These are phyloP conservation scores for Capitulum mitella DNA, from an alignment of 2,888 invertebrate genomes.

Conservation along the genomic window DNA sequence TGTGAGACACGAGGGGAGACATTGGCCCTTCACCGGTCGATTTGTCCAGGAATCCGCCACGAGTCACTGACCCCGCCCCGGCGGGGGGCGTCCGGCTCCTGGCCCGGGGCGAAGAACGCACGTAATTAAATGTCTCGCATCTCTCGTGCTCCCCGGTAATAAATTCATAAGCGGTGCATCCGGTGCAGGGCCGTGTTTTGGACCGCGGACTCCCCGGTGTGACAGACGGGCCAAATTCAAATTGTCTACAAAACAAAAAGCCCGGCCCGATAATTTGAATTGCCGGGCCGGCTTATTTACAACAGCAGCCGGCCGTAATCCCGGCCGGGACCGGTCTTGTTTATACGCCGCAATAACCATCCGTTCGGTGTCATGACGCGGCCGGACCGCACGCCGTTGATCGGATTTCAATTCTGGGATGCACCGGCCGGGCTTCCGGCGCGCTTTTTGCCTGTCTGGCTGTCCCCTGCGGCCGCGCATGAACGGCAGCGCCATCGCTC, in stretches of 20 bases:
- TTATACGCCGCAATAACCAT: constrained; percentile 9
- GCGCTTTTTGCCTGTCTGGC: background rate
- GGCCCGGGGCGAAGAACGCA: background rate
- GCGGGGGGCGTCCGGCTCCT: background rate
- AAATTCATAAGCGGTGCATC: background rate
- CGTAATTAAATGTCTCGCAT: constrained; percentile 18
- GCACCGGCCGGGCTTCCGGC: background rate
- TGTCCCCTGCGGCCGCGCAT: background rate
- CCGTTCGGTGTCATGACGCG: background rate
- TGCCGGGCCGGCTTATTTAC: background rate
- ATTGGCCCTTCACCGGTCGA: no score
- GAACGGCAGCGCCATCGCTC: background rate
- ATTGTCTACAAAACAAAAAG: constrained; percentile 23
- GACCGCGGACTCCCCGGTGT: constrained; percentile 15
- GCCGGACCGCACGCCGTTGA: background rate
- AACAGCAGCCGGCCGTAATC: background rate
- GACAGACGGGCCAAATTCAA: constrained; percentile 22
- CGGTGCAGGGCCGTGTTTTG: background rate
- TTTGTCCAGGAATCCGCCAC: no score
- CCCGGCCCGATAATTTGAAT: constrained; percentile 6
- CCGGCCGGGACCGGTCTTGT: background rate
- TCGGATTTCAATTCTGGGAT: constrained; percentile 10
- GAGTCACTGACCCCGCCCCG: background rate
- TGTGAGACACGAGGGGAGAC: no score
- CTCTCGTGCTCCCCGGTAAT: constrained; percentile 12